Evolutionary conservation across 92 coral and sea anemone species (phyloP).

Genomic region (Galaxea fascicularis): DNA sequence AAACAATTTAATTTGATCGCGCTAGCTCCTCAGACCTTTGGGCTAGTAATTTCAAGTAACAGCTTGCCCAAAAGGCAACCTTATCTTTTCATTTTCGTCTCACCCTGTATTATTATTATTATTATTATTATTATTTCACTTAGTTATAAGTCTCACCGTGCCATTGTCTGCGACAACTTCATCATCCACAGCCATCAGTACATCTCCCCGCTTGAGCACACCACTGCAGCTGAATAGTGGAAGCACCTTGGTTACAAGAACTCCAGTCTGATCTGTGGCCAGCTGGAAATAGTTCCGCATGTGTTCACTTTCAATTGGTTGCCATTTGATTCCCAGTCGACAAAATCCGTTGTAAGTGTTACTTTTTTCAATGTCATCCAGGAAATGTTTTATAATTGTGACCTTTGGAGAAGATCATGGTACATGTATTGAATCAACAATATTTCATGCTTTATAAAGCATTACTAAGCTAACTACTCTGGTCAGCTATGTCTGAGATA

Average conservation of each 20-base stretch:
- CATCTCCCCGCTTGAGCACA: constrained; percentile 86
- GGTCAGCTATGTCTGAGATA: too few species aligned
- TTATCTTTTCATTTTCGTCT: too few species aligned
- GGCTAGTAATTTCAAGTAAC: too few species aligned
- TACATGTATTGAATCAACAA: neutral
- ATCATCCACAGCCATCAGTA: constrained; percentile 81
- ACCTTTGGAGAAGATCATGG: constrained; percentile 47
- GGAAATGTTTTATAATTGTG: constrained; percentile 80
- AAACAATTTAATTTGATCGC: too few species aligned
- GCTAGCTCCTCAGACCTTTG: too few species aligned
- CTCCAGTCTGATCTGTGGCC: constrained; percentile 79
- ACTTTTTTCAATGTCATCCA: constrained; percentile 84
- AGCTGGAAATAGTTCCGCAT: constrained; percentile 88
- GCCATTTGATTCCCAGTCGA: constrained; percentile 93
- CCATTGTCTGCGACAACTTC: constrained; percentile 89
- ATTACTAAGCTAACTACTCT: too few species aligned
- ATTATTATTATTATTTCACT: too few species aligned
- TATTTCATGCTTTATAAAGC: too few species aligned
- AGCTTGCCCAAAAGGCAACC: too few species aligned
- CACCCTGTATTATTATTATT: too few species aligned
- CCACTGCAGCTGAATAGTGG: constrained; percentile 81
- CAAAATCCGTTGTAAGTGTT: constrained; percentile 83
- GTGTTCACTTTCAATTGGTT: constrained; percentile 92
- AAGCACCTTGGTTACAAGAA: constrained; percentile 82
- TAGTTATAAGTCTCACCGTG: constrained; percentile 54